phyloP scores from a whole-genome alignment of 2,113 vertebrate species.

The Perca flavescens region DNA sequence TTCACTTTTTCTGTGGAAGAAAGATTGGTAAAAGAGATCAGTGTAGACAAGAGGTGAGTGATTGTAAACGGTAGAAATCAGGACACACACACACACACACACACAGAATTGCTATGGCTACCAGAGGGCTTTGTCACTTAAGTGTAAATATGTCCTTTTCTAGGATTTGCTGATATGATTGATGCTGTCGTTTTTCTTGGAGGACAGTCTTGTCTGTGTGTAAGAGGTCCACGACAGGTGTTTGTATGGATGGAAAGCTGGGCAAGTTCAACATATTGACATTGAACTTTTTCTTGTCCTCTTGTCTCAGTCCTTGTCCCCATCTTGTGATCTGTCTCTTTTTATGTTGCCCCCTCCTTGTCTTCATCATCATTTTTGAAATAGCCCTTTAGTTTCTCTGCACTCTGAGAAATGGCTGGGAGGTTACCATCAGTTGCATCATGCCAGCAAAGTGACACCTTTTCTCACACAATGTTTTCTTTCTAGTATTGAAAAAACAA shows the following conservation, averaged over 20 bases:
- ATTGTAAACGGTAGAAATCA: neutral
- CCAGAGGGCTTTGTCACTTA: neutral
- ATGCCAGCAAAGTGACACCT: conserved; percentile 30
- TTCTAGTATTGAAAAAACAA: conserved; percentile 24
- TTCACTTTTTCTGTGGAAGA: neutral
- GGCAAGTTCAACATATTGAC: conserved; percentile 56
- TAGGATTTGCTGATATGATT: neutral
- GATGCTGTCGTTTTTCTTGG: neutral
- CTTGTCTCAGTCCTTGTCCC: conserved; percentile 4
- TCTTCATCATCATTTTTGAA: conserved; percentile 30
- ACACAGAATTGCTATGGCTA: neutral
- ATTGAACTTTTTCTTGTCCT: conserved; percentile 30
- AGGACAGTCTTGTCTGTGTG: neutral
- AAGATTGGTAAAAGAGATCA: neutral
- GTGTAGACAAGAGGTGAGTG: neutral
- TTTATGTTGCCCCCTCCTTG: no score
- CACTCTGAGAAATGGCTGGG: conserved; percentile 25
- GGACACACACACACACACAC: neutral
- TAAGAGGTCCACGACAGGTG: neutral
- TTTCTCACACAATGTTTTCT: conserved; percentile 1
- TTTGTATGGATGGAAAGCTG: neutral
- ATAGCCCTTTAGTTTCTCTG: conserved; percentile 42
- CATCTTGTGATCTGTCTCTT: conserved; percentile 24
- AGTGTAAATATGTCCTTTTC: neutral
- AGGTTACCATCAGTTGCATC: conserved; percentile 58